Base-by-base conservation (phyloP, 2,113 vertebrate species). In the Bufo bufo region DNA sequence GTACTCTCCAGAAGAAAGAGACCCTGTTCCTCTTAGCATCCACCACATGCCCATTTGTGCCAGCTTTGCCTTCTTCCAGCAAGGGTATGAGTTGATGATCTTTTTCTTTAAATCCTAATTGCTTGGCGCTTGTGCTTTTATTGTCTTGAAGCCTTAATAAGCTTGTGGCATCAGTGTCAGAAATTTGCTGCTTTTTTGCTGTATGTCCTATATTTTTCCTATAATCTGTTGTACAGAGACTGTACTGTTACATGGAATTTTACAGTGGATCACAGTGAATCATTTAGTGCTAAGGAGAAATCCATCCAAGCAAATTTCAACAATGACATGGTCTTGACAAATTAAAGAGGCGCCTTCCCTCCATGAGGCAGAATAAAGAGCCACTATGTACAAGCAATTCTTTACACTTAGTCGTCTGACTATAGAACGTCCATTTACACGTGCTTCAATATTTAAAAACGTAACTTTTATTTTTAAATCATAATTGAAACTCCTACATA, bases 21-120 rank as follows among this genome's bases (percentile, higher is more conserved):
- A 99, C 89, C 97, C 97, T 4, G 96, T 99, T 79, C 97, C 98
- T 0, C 85, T 99, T 88, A 98, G 96, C 69, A 96, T 99, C 91
- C 98, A 99, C 91, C 98, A 99, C 92, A 97, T 99, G 97, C 98
- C 98, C 11, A 95, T 99, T 82, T 97, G 96, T 86, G 96, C 98
- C 93, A 99, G 97, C 91, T 99, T 99, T 91, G 95, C 97, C 88
- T 99, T 99, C 93, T 99, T 98, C 91, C 97, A 97, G 80, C 96
- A 99, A 92, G 97, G 98, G 98, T 99, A 91, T 94, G 95, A 90
- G 65, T 78, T 23, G 2, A n/a, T 8, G 4, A 23, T 10, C 23
- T n/a, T n/a, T 9, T 66, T n/a, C 9, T 66, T 65, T 12, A 1
- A 4, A 61, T 65, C 23, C 3, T 9, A 3, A 61, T 17, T 61